Conservation (phyloP, 2,797 vertebrate species). For the Simalia tracyae region DNA sequence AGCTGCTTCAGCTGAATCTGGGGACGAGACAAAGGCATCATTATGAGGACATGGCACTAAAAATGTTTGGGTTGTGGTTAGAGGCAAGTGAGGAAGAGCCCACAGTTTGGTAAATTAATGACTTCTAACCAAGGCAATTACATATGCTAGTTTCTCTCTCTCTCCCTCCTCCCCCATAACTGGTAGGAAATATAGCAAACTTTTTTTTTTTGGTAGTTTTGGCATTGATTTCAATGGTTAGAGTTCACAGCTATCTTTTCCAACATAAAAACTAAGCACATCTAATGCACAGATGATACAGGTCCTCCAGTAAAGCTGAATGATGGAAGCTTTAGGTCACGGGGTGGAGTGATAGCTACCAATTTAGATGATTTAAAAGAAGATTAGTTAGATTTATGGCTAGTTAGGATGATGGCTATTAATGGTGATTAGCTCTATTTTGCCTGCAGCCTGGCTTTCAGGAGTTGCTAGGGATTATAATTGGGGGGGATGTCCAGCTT, state of each 20-base stretch:
- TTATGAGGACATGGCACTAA: too few species aligned
- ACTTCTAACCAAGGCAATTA: too few species aligned
- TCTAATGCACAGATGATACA: background rate
- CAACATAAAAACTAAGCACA: background rate
- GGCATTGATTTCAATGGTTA: background rate
- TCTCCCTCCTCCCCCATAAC: too few species aligned
- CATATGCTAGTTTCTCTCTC: too few species aligned
- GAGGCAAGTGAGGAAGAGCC: too few species aligned
- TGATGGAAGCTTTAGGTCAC: background rate
- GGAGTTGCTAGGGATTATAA: background rate
- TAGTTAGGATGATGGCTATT: background rate
- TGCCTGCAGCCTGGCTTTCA: background rate
- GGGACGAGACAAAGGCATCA: too few species aligned
- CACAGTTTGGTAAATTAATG: too few species aligned
- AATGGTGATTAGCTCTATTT: background rate
- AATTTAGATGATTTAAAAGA: background rate
- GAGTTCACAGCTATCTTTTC: background rate
- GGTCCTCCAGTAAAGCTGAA: background rate
- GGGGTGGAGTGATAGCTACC: background rate
- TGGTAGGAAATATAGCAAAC: too few species aligned
- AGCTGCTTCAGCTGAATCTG: too few species aligned
- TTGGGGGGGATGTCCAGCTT: too few species aligned
- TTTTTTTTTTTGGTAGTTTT: background rate
- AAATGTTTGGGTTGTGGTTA: too few species aligned
- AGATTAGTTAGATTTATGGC: background rate